A percentile compares a stretch with the other conserved stretches of the same genome.
These are phyloP conservation scores for Loriculus beryllinus DNA, from an alignment of 2,797 vertebrate species.

Conservation along the genomic window DNA sequence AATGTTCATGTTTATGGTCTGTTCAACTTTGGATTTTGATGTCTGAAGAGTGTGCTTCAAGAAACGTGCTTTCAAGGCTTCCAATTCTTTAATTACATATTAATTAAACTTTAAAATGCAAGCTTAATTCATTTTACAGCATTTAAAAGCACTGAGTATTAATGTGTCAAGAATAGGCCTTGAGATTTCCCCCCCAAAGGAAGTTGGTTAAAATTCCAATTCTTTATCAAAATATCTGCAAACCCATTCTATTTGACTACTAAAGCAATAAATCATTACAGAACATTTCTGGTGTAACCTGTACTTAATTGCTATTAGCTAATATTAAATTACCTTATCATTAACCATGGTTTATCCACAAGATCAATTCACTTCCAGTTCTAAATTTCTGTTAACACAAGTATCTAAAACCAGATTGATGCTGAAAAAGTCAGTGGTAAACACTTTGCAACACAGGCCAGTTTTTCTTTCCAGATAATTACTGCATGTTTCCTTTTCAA, in stretches of 20 bases:
- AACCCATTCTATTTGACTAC: background rate
- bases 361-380: background rate
- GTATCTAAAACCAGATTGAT: background rate
- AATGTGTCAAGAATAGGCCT: background rate
- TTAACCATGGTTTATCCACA: background rate
- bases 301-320: background rate
- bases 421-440: background rate
- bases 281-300: background rate
- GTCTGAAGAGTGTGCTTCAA: conserved; percentile 82
- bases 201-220: background rate
- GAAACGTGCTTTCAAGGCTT: conserved; percentile 91
- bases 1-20: conserved; percentile 81
- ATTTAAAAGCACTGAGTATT: background rate
- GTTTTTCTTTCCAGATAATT: background rate
- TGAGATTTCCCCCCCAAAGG: background rate
- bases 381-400: background rate
- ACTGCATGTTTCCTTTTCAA: background rate
- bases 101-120: background rate
- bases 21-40: conserved; percentile 69
- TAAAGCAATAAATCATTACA: background rate
- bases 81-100: conserved; percentile 77
- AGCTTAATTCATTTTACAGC: background rate
- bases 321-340: background rate
- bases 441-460: background rate
- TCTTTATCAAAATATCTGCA: background rate